phyloP scores from a whole-genome alignment of 2,888 invertebrate species.

The Sthenelais limicola region DNA sequence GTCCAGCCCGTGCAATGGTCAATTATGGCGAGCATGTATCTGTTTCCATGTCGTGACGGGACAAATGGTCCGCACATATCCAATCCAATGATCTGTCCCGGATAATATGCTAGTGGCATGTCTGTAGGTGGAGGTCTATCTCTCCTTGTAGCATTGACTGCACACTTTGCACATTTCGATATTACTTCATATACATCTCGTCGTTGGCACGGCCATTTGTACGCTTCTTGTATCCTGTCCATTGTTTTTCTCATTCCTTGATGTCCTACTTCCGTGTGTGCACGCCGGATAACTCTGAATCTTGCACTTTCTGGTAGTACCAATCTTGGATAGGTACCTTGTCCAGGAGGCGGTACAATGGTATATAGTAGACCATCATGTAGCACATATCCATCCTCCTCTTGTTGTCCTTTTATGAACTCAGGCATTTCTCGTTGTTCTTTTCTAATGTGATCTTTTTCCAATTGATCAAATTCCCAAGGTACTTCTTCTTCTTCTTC shows the following conservation, averaged over 20 bases:
- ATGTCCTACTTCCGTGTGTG: conserved; percentile 7
- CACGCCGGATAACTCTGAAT: not conserved
- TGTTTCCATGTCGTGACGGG: not conserved
- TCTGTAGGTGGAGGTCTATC: not conserved
- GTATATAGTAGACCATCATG: not conserved
- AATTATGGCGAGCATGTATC: conserved; percentile 1
- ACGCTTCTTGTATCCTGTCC: not conserved
- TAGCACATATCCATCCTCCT: not conserved
- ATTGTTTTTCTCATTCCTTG: conserved; percentile 1
- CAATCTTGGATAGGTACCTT: not conserved
- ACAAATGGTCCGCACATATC: conserved; percentile 9
- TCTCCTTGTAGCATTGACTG: not conserved
- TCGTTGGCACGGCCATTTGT: conserved; percentile 13
- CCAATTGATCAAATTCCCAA: not conserved
- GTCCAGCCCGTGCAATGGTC: conserved; percentile 21
- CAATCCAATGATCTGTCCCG: conserved; percentile 1
- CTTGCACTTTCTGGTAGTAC: not conserved
- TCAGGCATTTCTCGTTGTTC: not conserved
- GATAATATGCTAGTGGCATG: not conserved
- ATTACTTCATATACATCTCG: not conserved
- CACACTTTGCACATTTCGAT: not conserved
- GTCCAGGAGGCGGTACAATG: not conserved
- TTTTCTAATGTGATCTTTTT: not conserved
- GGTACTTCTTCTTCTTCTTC: not conserved
- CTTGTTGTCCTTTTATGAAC: not conserved